phyloP scores from a whole-genome alignment of 2,113 vertebrate genomes.

The Fregetta grallaria region DNA sequence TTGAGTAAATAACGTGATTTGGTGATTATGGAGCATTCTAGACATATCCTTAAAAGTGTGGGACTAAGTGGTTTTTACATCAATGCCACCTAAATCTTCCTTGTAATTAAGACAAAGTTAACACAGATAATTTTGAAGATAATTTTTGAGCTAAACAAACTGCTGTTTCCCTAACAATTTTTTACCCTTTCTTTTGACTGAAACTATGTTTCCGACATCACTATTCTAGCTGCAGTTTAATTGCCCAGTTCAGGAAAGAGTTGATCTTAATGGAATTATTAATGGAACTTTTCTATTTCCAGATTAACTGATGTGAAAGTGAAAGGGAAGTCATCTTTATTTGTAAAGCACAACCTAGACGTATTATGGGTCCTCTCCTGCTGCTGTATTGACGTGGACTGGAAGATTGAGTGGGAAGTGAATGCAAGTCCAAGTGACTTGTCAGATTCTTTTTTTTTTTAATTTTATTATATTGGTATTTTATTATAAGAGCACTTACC shows the following conservation, averaged over 20 bases:
- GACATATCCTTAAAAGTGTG: background rate
- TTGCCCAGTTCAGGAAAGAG: background rate
- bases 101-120: background rate
- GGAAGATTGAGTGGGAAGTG: background rate
- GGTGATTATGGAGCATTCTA: background rate
- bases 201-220: background rate
- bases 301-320: background rate
- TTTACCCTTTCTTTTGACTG: background rate
- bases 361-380: background rate
- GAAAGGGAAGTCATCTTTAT: background rate
- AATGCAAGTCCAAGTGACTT: background rate
- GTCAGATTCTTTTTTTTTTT: background rate
- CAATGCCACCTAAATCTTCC: background rate
- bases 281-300: background rate
- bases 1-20: background rate
- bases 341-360: background rate
- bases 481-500: background rate
- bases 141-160: background rate
- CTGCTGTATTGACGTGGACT: background rate
- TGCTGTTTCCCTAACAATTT: background rate
- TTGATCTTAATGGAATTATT: background rate
- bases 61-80: background rate
- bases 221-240: background rate
- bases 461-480: background rate
- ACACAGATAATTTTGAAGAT: background rate